Base-by-base conservation (phyloP, 1,140 invertebrate genomes). In the Aplysia californica region DNA sequence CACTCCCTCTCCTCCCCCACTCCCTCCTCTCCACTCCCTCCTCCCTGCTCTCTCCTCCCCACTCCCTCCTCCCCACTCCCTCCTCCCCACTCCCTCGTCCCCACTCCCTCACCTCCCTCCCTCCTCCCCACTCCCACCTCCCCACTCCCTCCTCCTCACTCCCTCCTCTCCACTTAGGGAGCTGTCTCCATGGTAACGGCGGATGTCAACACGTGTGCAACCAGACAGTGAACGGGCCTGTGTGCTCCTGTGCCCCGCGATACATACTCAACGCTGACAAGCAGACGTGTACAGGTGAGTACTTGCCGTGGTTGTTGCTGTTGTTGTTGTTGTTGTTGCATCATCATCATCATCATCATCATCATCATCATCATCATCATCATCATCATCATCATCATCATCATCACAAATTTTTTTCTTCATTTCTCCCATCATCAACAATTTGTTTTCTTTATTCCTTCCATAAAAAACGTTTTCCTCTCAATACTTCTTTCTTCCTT, bases 171-270 rank as follows among this genome's bases (percentile, higher is more conserved):
- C 44, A 5, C 29, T 39, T 74, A 87, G 86, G 82, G 74, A 86
- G 87, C 0, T 90, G 89, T 84, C 75, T 58, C 21, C 79, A 85
- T 18, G 88, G 86, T 5, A 90, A 90, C 82, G 89, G 89, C 2
- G 88, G 88, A 5, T 90, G 89, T 79, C 86, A 89, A 41, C 82
- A 89, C 75, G 87, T 87, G 23, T 95, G 94, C 85, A 86, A 88
- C 68, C 94, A 95, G 87, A 91, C 91, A 31, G 87, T 83, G 35
- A 92, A 92, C 23, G 91, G 92, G 39, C 93, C 94, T 78, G 83
- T 87, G 65, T 95, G 94, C 83, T 91, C 89, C 66, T 94, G 93
- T 85, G 91, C 93, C 31, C 86, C 89, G 0, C 92, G 93, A 72
- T 93, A 93, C 80, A 88, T 91, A 83, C 90, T 94, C 72, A 89